Base-by-base conservation (phyloP, 2,797 vertebrate genomes). In the Octomys mimax region DNA sequence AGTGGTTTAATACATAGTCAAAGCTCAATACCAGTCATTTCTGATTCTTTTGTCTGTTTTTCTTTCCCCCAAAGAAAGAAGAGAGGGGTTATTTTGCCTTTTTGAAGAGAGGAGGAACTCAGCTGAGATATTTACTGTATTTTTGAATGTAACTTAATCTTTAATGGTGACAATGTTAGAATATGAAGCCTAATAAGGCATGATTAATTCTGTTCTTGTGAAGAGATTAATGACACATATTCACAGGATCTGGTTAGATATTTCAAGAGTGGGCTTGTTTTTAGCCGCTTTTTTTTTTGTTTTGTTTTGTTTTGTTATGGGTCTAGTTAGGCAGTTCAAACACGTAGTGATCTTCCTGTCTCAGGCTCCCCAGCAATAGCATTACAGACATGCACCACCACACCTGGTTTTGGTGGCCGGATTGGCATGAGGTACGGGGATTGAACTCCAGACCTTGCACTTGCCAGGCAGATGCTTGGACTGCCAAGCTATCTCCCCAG, bases 71-170 rank as follows among this genome's bases (percentile, higher is more conserved):
- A 59, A 88, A 66, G 52, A 81, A 88, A 75, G 52, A 86, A 57
- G 78, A 84, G 52, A 94, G 28, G 28, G n/a, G 6, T 70, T 64
- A 59, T 64, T 81, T 10, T 88, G 59, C 52, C 49, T 52, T 64
- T 33, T 31, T 91, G 66, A 97, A 77, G 66, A 31, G 52, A 77
- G 42, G 54, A 81, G 52, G 80, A 91, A 88, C 12, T 89, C 59
- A 26, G 4, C 28, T 62, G 87, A 93, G 87, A 86, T 36, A 68
- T 26, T 68, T 68, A 31, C 62, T 66, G 2, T 42, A 6, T 42
- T 73, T 42, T 42, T 36, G 18, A 22, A 71, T 36, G n/a, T 71
- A 73, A 42, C 22, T 73, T 73, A 42, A 39, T 39, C 36, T 19
- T 39, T 36, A 71, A 39, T 22, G 36, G 36, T n/a, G 39, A 73